These are phyloP conservation scores for Eidolon helvum DNA, from an alignment of 2,113 vertebrate species.

Conservation along the genomic window DNA sequence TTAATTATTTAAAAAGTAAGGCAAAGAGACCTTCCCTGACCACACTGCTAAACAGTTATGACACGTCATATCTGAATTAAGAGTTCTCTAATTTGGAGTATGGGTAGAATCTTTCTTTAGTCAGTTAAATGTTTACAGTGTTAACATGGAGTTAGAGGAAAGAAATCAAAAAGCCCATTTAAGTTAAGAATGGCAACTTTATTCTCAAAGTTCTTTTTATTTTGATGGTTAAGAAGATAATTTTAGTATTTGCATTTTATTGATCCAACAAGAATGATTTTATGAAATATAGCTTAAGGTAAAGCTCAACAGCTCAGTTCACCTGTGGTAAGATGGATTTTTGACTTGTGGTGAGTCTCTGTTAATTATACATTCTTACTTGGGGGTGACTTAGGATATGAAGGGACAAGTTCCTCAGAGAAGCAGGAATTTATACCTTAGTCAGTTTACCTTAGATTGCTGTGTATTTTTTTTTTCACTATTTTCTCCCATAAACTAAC, in stretches of 20 bases:
- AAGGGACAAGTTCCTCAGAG: neutral
- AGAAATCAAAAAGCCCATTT: constrained; percentile 48
- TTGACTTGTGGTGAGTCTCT: neutral
- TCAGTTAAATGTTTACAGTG: neutral
- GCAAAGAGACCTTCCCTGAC: constrained; percentile 53
- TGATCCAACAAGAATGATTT: constrained; percentile 31
- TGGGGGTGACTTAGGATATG: neutral
- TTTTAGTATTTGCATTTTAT: constrained; percentile 43
- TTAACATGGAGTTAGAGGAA: constrained; percentile 35
- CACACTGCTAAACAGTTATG: constrained; percentile 19
- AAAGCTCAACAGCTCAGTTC: neutral
- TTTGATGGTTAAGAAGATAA: constrained; percentile 60
- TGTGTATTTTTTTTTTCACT: neutral
- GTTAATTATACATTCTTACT: neutral
- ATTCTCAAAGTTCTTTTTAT: constrained; percentile 55
- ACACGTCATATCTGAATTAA: constrained; percentile 54
- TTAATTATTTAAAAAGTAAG: constrained; percentile 64
- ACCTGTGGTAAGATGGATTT: neutral
- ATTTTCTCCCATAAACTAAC: neutral
- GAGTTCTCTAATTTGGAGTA: constrained; percentile 40
- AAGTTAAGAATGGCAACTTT: constrained; percentile 67
- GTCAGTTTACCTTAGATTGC: neutral
- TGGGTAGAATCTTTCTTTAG: neutral
- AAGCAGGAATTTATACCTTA: neutral
- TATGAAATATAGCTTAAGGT: neutral